phyloP scores from a whole-genome alignment of 1,140 invertebrate genomes.

The Trichomalopsis sarcophagae region DNA sequence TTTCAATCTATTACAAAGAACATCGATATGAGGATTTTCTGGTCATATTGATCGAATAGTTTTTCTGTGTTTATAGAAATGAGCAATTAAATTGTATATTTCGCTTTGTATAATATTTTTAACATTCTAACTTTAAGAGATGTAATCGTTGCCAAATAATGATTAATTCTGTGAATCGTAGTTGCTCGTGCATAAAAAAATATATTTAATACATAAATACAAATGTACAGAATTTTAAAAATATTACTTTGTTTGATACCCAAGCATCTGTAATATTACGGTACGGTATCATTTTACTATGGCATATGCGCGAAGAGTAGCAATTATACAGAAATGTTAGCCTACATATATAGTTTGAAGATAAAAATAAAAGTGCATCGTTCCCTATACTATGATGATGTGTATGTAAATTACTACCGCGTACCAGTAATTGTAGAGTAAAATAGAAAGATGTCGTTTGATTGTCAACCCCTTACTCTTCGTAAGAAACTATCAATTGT shows the following conservation, averaged over 20 bases:
- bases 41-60: too few species aligned
- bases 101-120: not conserved
- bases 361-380: not conserved
- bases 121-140: too few species aligned
- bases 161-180: too few species aligned
- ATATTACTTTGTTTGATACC: too few species aligned
- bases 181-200: too few species aligned
- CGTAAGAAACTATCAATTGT: not conserved
- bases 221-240: not conserved
- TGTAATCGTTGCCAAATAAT: too few species aligned
- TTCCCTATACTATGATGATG: not conserved
- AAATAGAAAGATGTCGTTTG: not conserved
- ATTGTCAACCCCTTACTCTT: not conserved
- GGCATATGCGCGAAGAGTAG: not conserved
- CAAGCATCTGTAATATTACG: not conserved
- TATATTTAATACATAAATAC: too few species aligned
- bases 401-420: not conserved
- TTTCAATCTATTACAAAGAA: constrained; percentile 53
- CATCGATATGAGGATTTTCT: not conserved
- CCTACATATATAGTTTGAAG: not conserved
- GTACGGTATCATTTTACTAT: not conserved
- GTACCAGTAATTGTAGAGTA: not conserved
- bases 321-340: not conserved
- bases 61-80: not conserved
- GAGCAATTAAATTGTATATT: not conserved